Evolutionary conservation across 2,113 vertebrate species (phyloP).

Genomic region (Odocoileus virginianus): DNA sequence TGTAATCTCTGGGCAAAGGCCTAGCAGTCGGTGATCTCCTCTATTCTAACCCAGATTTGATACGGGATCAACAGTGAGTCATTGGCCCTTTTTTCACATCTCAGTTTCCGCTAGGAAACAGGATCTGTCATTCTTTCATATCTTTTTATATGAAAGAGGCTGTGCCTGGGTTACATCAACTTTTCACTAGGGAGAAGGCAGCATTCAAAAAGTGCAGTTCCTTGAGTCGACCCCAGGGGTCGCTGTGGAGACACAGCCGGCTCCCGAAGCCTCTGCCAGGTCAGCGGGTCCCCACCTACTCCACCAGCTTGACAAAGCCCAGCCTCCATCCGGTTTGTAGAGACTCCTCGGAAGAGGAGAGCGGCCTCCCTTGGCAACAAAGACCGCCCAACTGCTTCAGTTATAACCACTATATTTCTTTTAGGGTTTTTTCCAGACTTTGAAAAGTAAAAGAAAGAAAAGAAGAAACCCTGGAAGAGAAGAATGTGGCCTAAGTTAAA

Average conservation of each 20-base stretch:
- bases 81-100: slow-evolving; percentile 24
- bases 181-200: neutral
- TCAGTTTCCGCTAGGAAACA: slow-evolving; percentile 60
- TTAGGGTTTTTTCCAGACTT: slow-evolving; percentile 10
- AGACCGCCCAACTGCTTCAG: neutral
- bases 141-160: slow-evolving; percentile 50
- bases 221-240: neutral
- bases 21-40: slow-evolving; percentile 25
- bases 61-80: slow-evolving; percentile 56
- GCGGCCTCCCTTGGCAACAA: neutral
- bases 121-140: slow-evolving; percentile 47
- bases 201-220: neutral
- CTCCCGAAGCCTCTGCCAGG: neutral
- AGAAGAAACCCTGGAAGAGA: slow-evolving; percentile 47
- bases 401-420: slow-evolving; percentile 38
- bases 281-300: neutral
- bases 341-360: neutral
- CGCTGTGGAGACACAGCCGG: slow-evolving; percentile 19
- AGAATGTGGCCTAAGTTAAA: slow-evolving; percentile 41
- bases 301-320: neutral
- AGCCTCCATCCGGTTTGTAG: neutral
- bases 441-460: slow-evolving; percentile 41
- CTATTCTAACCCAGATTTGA: slow-evolving; percentile 50
- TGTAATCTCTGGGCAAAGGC: slow-evolving; percentile 39
- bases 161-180: neutral